Evolutionary conservation across 2,888 invertebrate genomes (phyloP), one percentile per base, ranked within the genome.

Genomic region (Drosophila nr. perissopoda): DNA sequence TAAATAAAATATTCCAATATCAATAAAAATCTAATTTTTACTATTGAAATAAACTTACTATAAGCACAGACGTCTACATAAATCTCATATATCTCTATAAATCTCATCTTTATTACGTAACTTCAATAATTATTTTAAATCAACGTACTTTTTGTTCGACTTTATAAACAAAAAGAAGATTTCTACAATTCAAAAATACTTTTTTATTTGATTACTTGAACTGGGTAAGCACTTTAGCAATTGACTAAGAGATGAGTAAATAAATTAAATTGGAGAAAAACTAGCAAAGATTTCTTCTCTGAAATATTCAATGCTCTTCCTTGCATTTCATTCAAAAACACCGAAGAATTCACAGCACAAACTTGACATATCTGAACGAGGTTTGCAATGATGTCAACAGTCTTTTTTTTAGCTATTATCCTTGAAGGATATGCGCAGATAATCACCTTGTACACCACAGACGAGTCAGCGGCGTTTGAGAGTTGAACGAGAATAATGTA

Each of bases 381-480:
- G 18, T 18, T 38, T 49, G 18, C 16, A 31, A 33, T 11, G 53
- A 25, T 42, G 61, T 53, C 31, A 52, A 72, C 61, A 63, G 63
- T 64, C 73, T 59, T 60, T 33, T 8, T 51, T 27, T 48, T 51
- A 56, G 33, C n/a, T 29, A 16, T 7, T 58, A 64, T 78, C 73
- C 78, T 69, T 45, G 0, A 49, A 80, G 78, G 79, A 78, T 71
- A 3, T 73, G 40, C 54, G 36, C 33, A 25, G 76, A 76, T 76
- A 76, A 78, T 76, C 76, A 76, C 76, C 76, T 76, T 76, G 53
- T 40, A 52, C 59, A 72, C 45, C 76, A 59, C 67, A 72, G 72
- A 72, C 61, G 61, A 62, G 31, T 62, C 61, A 54, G 59, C 54
- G 58, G 25, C 72, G 54, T 62, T 51, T 51, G 72, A 31, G 48